Percentiles rank a stretch among this genome's conserved stretches.
Evolutionary conservation across 2,113 vertebrate genomes (phyloP).

Genomic region (Sus scrofa): DNA sequence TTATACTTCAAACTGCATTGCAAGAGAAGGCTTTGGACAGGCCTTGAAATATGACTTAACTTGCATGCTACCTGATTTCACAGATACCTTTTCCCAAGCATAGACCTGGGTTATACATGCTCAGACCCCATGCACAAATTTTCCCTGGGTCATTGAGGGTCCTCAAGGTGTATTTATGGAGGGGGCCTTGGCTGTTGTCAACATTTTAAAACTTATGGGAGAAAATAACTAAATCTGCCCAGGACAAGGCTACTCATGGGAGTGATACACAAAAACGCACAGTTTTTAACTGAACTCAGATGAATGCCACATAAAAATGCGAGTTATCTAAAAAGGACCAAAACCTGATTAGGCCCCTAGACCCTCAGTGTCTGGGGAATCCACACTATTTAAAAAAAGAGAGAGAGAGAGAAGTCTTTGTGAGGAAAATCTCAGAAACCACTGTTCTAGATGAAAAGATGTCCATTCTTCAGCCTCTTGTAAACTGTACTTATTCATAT

Average conservation of each 20-base stretch:
- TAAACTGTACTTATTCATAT: fast-evolving
- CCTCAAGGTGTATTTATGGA: background rate
- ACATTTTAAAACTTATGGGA: background rate
- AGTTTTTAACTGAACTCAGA: background rate
- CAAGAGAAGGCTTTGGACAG: background rate
- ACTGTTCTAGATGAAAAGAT: background rate
- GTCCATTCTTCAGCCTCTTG: background rate
- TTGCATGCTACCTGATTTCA: background rate
- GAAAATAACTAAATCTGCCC: background rate
- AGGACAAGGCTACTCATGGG: background rate
- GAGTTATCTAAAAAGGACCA: background rate
- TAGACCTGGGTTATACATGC: background rate
- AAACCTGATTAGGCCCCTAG: background rate
- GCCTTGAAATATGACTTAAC: background rate
- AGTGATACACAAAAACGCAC: fast-evolving
- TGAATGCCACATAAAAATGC: background rate
- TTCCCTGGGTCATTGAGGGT: background rate
- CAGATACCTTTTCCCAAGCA: background rate
- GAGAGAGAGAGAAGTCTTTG: background rate
- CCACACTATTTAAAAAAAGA: too few species aligned
- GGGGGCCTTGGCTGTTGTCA: background rate
- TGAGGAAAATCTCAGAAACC: background rate
- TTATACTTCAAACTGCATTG: background rate
- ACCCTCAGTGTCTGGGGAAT: background rate
- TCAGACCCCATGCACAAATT: background rate